Conservation (phyloP, 2,797 vertebrate species). For the Acipenser transmontanus region DNA sequence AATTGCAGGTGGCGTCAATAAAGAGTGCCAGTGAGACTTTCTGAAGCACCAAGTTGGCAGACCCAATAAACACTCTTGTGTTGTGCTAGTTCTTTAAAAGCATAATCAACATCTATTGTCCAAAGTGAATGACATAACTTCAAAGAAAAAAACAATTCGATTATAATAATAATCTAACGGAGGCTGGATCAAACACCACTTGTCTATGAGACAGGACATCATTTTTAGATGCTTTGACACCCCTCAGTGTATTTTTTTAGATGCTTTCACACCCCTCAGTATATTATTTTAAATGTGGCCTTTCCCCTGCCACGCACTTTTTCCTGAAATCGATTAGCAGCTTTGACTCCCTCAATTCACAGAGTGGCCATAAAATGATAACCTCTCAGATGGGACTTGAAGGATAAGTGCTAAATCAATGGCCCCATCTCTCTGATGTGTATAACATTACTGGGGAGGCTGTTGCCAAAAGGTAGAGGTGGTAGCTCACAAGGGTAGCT, state of each 20-base stretch:
- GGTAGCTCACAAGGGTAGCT: conserved; percentile 58
- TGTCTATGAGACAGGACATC: conserved; percentile 22
- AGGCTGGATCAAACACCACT: no score
- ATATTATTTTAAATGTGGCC: conserved; percentile 14
- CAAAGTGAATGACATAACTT: conserved; percentile 5
- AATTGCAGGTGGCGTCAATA: no score
- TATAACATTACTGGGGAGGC: conserved; percentile 59
- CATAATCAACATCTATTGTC: conserved; percentile 20
- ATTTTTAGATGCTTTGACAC: conserved; percentile 29
- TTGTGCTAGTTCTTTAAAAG: conserved; percentile 20
- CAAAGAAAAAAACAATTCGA: not conserved
- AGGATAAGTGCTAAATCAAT: conserved; percentile 76
- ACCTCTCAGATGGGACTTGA: conserved; percentile 64
- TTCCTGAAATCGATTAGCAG: conserved; percentile 52
- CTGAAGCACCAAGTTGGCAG: no score
- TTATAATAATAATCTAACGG: no score
- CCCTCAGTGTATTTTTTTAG: no score
- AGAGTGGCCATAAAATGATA: conserved; percentile 55
- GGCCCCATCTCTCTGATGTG: conserved; percentile 53
- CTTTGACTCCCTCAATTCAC: conserved; percentile 57
- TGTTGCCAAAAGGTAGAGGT: conserved; percentile 52
- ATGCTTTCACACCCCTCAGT: no score
- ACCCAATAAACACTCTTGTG: conserved; percentile 28
- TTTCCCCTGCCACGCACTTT: conserved; percentile 24
- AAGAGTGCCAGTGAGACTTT: no score